phyloP scores from a whole-genome alignment of 2,113 vertebrate genomes.

The Proteles cristata region DNA sequence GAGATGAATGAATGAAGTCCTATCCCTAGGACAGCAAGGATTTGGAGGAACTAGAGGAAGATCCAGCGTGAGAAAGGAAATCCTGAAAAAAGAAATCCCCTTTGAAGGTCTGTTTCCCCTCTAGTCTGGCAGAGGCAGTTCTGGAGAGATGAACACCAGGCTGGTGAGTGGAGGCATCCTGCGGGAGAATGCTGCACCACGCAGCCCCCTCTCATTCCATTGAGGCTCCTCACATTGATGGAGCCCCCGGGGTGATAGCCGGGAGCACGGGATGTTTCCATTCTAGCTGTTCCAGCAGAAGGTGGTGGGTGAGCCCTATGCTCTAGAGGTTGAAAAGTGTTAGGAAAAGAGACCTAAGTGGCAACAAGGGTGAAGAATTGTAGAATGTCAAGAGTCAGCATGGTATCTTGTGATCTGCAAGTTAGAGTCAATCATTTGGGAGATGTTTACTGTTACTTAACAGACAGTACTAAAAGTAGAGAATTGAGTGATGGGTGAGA shows the following conservation, averaged over 20 bases:
- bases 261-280: not conserved
- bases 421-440: not conserved
- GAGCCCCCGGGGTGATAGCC: not conserved
- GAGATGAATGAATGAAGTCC: not conserved
- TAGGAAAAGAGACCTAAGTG: not conserved
- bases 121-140: not conserved
- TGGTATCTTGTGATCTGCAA: not conserved
- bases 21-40: not conserved
- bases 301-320: not conserved
- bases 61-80: not conserved
- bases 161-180: too few species aligned
- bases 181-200: fast-evolving
- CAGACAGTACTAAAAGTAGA: not conserved
- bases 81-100: not conserved
- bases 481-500: not conserved
- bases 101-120: not conserved
- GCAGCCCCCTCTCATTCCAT: not conserved
- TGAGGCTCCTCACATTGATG: not conserved
- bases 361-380: not conserved
- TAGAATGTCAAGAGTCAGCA: not conserved
- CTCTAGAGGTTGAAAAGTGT: not conserved
- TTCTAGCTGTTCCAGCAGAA: not conserved
- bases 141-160: not conserved
- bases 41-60: not conserved
- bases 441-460: not conserved